Evolutionary conservation across 2,888 invertebrate genomes (phyloP), one percentile per base, ranked within the genome.

Genomic region (Cerceris ruficornis): DNA sequence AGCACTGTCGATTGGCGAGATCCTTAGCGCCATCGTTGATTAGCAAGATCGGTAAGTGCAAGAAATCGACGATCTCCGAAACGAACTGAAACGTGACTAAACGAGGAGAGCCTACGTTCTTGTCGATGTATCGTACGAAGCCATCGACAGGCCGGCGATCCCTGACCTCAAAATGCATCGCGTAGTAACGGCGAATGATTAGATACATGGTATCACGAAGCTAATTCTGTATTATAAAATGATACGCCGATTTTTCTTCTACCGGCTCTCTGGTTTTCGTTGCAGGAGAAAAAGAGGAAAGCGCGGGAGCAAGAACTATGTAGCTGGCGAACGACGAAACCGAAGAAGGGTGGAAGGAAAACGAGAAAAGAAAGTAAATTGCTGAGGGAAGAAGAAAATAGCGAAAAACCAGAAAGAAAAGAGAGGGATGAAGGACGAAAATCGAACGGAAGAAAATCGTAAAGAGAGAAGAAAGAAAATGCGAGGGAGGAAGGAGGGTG

Each of bases 161-260:
- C 69, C 73, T 79, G 79, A 79, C 79, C 79, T 69, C 79, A 79
- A 79, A 79, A 73, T 73, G 79, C 79, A 73, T 72, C 72, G 13
- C 69, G 60, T 67, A 68, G 60, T 66, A 13, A 50, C 60, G 17
- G 62, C 64, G 68, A 79, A 61, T 69, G 74, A 79, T 79, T 74
- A 79, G 66, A 74, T 78, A 77, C 46, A 14, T 39, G 58, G 50
- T 72, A 78, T 74, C 69, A 55, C 8, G 50, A 7, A 57, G 74
- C 79, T 79, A 79, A 79, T 79, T 74, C 50, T 64, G 78, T 49
- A 41, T 67, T 60, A 65, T 66, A 78, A 77, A 78, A 71, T 61
- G 59, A 64, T 28, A 28, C 64, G 14, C 58, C 71, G 64, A 13
- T 69, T 77, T 66, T 66, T 77, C 58, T 57, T 55, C 55, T 17